Conservation (phyloP, 2,113 vertebrate genomes). For the Dinomys branickii region DNA sequence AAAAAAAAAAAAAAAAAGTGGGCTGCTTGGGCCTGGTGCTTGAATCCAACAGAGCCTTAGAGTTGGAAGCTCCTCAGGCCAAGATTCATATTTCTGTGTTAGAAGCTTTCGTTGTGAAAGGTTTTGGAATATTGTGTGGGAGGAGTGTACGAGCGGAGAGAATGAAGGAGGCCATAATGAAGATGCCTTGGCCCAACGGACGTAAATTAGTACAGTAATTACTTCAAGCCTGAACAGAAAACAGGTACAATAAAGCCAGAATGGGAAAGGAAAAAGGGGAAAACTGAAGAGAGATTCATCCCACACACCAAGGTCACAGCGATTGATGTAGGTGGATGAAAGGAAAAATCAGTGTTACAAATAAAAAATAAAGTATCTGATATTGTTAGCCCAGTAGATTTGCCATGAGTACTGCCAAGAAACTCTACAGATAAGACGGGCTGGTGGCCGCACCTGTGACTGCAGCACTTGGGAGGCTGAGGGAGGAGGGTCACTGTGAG, state of each 20-base stretch:
- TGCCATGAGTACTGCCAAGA: background rate
- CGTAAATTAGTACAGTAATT: background rate
- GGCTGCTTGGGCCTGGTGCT: background rate
- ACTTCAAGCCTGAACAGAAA: slow-evolving; percentile 26
- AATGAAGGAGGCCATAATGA: background rate
- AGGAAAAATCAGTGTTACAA: background rate
- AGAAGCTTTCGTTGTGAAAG: background rate
- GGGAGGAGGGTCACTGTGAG: background rate
- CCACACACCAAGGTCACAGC: background rate
- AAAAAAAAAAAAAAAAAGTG: background rate
- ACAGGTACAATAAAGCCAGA: background rate
- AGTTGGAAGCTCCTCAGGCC: background rate
- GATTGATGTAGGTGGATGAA: background rate
- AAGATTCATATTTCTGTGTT: background rate
- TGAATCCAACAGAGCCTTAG: background rate
- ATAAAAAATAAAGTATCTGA: background rate
- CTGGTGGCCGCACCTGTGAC: background rate
- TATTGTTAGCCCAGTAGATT: background rate
- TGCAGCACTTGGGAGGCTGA: background rate
- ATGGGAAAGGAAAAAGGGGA: background rate
- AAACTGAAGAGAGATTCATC: background rate
- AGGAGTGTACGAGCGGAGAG: slow-evolving; percentile 1
- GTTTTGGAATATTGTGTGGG: background rate
- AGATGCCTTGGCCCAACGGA: background rate
- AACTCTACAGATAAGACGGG: background rate